phyloP scores from a whole-genome alignment of 2,113 vertebrate genomes.

The Heptranchias perlo region DNA sequence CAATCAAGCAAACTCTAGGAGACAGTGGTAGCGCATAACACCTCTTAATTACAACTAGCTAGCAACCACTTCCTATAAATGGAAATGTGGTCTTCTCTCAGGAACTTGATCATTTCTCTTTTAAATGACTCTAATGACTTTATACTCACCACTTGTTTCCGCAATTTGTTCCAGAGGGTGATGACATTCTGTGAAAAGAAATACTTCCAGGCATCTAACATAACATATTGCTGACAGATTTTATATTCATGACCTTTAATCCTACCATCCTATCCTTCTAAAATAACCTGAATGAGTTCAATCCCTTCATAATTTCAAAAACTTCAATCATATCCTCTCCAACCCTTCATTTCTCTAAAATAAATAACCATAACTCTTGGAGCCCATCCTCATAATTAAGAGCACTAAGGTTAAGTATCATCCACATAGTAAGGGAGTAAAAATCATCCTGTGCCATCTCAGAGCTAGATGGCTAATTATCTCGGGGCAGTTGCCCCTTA shows the following conservation, averaged over 20 bases:
- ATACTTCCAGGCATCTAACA: background rate
- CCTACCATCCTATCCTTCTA: background rate
- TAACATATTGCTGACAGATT: background rate
- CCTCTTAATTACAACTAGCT: background rate
- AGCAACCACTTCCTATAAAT: background rate
- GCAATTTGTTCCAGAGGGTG: background rate
- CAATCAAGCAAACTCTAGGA: background rate
- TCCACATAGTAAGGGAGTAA: background rate
- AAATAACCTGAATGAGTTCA: background rate
- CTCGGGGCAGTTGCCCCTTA: background rate
- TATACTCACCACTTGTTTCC: background rate
- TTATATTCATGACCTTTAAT: background rate
- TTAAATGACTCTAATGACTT: background rate
- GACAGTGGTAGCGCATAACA: background rate
- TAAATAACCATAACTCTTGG: background rate
- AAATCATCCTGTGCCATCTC: no score
- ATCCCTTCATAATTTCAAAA: background rate
- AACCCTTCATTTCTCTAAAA: background rate
- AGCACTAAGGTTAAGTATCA: background rate
- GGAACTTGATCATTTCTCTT: background rate
- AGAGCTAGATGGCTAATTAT: no score
- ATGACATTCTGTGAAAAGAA: background rate
- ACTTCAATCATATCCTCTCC: background rate
- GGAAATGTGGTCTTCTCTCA: background rate
- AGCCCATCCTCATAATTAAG: background rate